These are phyloP conservation scores for Mus musculus DNA, from an alignment of 2,113 vertebrate genomes.

Conservation along the genomic window GRCm39 chr15:88466501-88467000, in stretches of 20 bases:
- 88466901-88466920: not conserved
- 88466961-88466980: not conserved
- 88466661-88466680: not conserved
- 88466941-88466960: not conserved
- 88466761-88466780: not conserved
- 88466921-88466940: not conserved
- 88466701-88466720: too few relatives aligned
- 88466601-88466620: not conserved
- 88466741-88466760: not conserved
- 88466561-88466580: not conserved
- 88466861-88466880: not conserved
- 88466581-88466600: not conserved
- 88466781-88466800: not conserved
- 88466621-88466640: not conserved
- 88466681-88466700: not conserved
- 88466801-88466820: not conserved
- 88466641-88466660: not conserved
- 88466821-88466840: not conserved
- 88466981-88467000: not conserved
- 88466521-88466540: not conserved
- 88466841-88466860: not conserved
- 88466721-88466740: not conserved
- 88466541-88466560: not conserved
- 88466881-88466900: not conserved
- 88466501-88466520: conserved; percentile 52